Conservation (phyloP, 2,113 vertebrate species). For the Triplophysa tibetana region DNA sequence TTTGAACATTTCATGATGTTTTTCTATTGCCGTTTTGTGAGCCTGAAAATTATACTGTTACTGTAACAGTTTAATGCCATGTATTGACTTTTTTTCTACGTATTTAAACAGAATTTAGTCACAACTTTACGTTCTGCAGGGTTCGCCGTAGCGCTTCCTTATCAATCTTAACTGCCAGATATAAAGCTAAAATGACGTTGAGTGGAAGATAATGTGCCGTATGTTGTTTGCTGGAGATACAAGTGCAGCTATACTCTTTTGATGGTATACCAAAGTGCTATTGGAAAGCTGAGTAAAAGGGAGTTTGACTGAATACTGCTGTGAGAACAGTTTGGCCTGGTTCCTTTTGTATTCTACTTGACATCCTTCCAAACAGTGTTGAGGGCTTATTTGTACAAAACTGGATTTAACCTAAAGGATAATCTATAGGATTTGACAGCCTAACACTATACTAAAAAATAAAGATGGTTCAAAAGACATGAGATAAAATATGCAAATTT, state of each 20-base stretch:
- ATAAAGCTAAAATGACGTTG: conserved; percentile 36
- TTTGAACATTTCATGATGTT: conserved; percentile 26
- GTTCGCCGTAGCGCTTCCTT: conserved; percentile 40
- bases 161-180: conserved; percentile 44
- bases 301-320: conserved; percentile 31
- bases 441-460: conserved; percentile 61
- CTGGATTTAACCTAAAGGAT: conserved; percentile 44
- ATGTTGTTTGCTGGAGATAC: conserved; percentile 2
- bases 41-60: neutral
- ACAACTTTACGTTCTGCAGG: conserved; percentile 5
- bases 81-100: conserved; percentile 23
- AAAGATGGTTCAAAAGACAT: conserved; percentile 56
- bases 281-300: conserved; percentile 40
- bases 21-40: conserved; percentile 40
- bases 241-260: conserved; percentile 49
- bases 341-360: conserved; percentile 44
- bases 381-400: conserved; percentile 37
- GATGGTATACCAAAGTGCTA: conserved; percentile 52
- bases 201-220: conserved; percentile 8
- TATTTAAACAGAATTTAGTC: conserved; percentile 31
- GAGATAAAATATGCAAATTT: conserved; percentile 65
- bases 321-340: conserved; percentile 5
- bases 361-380: conserved; percentile 44
- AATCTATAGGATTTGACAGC: conserved; percentile 56
- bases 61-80: neutral